Evolutionary conservation across 2,797 vertebrate genomes (phyloP).

Genomic region (Anomalospiza imberbis): DNA sequence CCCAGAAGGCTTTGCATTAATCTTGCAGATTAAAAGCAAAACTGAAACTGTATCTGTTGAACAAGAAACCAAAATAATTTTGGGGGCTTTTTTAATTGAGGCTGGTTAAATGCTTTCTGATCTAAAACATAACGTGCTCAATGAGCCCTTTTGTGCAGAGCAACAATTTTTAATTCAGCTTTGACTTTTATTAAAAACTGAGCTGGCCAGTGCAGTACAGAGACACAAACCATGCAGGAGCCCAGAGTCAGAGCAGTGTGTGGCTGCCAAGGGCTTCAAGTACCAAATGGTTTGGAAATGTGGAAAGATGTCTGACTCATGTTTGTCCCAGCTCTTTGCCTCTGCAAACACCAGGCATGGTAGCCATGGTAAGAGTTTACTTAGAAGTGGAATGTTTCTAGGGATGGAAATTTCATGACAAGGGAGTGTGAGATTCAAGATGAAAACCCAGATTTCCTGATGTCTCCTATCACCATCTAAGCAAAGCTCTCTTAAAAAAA

Average conservation of each 20-base stretch:
- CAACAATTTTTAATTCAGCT: neutral
- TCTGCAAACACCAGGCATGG: neutral
- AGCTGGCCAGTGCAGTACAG: neutral
- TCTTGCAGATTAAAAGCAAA: conserved; percentile 16
- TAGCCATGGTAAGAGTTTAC: neutral
- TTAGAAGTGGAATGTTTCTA: neutral
- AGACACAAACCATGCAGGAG: neutral
- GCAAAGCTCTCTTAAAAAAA: neutral
- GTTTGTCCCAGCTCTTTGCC: neutral
- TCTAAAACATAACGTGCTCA: neutral
- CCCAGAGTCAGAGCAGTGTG: neutral
- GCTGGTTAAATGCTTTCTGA: neutral
- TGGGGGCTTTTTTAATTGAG: neutral
- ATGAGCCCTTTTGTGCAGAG: neutral
- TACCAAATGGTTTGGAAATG: neutral
- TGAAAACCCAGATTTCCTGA: neutral
- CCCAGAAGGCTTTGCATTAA: neutral
- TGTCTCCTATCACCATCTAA: neutral
- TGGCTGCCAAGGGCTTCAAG: neutral
- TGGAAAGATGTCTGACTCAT: neutral
- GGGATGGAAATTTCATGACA: neutral
- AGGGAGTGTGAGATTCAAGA: neutral
- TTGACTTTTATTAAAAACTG: neutral
- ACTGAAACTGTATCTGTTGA: neutral
- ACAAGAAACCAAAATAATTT: neutral